Conservation (phyloP, 2,797 vertebrate genomes). For the Gastrophryne carolinensis region DNA sequence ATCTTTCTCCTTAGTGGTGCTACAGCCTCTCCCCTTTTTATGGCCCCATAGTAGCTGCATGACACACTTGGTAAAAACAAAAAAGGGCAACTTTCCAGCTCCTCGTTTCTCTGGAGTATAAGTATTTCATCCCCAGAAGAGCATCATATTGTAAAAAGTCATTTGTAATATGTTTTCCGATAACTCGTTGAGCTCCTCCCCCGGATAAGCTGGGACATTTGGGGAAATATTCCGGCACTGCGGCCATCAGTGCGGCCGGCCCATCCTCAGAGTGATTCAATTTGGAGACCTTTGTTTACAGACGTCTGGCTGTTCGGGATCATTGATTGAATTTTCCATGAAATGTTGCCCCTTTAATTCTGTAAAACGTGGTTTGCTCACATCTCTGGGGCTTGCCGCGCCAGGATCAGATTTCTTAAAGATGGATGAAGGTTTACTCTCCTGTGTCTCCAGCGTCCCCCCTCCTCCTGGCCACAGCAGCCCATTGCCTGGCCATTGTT, state of each 20-base stretch:
- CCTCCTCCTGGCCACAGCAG: neutral
- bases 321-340: slow-evolving; percentile 86
- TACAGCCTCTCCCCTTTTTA: no score
- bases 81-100: no score
- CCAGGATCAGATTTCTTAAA: slow-evolving; percentile 71
- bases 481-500: neutral
- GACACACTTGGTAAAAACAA: no score
- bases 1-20: no score
- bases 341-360: slow-evolving; percentile 84
- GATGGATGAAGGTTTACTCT: slow-evolving; percentile 55
- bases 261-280: slow-evolving; percentile 78
- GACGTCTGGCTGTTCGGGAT: slow-evolving; percentile 82
- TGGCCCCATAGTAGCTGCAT: no score
- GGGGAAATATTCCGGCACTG: slow-evolving; percentile 17
- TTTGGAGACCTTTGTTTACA: slow-evolving; percentile 85
- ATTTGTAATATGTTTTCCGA: slow-evolving; percentile 5
- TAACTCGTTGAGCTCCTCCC: neutral
- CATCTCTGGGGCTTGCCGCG: slow-evolving; percentile 75
- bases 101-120: no score
- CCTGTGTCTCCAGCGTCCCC: neutral
- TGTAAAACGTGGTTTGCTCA: slow-evolving; percentile 80
- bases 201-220: slow-evolving; percentile 10
- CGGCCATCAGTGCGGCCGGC: slow-evolving; percentile 75
- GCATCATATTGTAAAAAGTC: neutral
- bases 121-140: neutral